These are phyloP conservation scores for Cephus spinipes DNA, from an alignment of 2,888 invertebrate species.

Conservation along the genomic window DNA sequence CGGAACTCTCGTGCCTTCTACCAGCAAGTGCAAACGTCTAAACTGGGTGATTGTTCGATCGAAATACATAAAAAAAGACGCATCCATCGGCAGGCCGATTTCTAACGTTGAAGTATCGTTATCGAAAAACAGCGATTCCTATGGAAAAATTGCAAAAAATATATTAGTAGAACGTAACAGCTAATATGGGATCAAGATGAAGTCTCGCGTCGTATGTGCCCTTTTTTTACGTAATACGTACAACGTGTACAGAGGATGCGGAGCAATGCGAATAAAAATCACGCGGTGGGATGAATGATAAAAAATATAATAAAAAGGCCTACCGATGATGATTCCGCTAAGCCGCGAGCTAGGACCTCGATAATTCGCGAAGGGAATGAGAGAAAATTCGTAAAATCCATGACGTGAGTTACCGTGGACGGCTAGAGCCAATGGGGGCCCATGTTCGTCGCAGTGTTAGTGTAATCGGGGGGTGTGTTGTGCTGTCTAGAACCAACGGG, in stretches of 20 bases:
- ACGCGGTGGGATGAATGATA: background rate
- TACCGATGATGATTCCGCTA: conserved; percentile 37
- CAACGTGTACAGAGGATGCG: background rate
- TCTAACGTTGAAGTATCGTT: background rate
- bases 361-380: background rate
- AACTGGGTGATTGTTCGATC: conserved; percentile 10
- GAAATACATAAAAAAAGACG: background rate
- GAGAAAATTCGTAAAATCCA: conserved; percentile 55
- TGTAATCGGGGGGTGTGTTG: conserved; percentile 66
- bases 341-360: background rate
- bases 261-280: background rate
- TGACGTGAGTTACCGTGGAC: conserved; percentile 66
- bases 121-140: background rate
- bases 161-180: background rate
- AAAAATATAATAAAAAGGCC: conserved; percentile 21
- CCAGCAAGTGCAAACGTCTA: conserved; percentile 52
- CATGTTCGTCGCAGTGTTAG: conserved; percentile 63
- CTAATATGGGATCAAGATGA: background rate
- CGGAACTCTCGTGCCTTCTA: conserved; percentile 50
- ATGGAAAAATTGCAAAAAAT: background rate
- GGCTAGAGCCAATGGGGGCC: conserved; percentile 66
- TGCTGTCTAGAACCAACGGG: conserved; percentile 65
- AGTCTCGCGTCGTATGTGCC: background rate
- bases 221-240: background rate
- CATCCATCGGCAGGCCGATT: conserved; percentile 5